phyloP scores from a whole-genome alignment of 2,888 invertebrate genomes.

The Melikaiella ostensackeni region DNA sequence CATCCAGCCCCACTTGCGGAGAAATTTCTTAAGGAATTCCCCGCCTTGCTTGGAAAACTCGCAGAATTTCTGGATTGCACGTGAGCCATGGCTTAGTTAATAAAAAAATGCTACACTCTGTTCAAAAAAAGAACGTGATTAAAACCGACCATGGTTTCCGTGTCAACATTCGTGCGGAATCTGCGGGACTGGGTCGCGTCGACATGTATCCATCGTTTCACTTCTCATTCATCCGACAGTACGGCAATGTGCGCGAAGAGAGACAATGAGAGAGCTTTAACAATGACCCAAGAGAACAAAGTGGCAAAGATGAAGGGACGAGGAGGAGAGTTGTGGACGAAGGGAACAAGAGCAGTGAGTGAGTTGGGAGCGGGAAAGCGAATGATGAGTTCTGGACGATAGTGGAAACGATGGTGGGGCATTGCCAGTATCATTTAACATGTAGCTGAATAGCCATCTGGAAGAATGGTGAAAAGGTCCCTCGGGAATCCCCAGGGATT shows the following conservation, averaged over 20 bases:
- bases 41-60: too few relatives aligned
- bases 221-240: constrained; percentile 28
- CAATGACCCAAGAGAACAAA: constrained; percentile 49
- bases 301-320: constrained; percentile 50
- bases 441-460: constrained; percentile 70
- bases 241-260: constrained; percentile 34
- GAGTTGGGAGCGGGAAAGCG: constrained; percentile 47
- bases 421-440: constrained; percentile 66
- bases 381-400: constrained; percentile 67
- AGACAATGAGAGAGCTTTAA: constrained; percentile 47
- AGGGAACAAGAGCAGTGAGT: constrained; percentile 48
- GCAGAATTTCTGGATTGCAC: background rate
- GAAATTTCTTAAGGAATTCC: too few relatives aligned
- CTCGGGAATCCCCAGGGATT: constrained; percentile 53
- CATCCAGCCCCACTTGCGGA: too few relatives aligned
- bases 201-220: constrained; percentile 39
- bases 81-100: background rate
- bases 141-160: constrained; percentile 4
- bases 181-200: constrained; percentile 10
- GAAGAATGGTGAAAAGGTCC: constrained; percentile 65
- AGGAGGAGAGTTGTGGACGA: background rate
- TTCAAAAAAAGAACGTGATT: constrained; percentile 24
- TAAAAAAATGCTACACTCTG: background rate
- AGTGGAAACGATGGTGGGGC: constrained; percentile 45
- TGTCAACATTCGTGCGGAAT: constrained; percentile 15